Evolutionary conservation across 1,140 invertebrate genomes (phyloP).

Genomic region (Drosophila seguyi): DNA sequence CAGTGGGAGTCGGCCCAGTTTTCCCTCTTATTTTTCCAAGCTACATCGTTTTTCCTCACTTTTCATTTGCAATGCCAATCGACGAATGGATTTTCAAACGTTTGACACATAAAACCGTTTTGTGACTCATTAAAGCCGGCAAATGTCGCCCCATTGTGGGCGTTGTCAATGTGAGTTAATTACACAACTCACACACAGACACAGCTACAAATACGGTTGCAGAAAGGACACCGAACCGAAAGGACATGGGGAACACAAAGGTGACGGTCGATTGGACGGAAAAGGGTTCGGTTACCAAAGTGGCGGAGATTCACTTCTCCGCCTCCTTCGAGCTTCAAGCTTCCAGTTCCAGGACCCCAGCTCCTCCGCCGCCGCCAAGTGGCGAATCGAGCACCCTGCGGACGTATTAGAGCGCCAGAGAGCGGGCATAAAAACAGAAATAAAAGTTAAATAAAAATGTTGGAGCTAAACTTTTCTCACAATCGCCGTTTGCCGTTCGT

Average conservation of each 20-base stretch:
- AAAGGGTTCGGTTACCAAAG: conserved; percentile 49
- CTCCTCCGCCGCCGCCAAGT: conserved; percentile 25
- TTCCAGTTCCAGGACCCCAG: conserved; percentile 1
- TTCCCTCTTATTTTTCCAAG: neutral
- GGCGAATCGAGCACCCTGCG: conserved; percentile 54
- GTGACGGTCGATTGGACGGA: conserved; percentile 39
- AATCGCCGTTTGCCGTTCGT: conserved; percentile 34
- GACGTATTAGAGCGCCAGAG: conserved; percentile 62
- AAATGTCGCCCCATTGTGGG: conserved; percentile 43
- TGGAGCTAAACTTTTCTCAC: conserved; percentile 58
- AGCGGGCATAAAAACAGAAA: conserved; percentile 64
- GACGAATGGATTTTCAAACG: conserved; percentile 71
- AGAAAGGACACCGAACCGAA: conserved; percentile 21
- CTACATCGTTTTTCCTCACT: conserved; percentile 21
- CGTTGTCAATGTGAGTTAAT: conserved; percentile 64
- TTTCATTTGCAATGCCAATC: conserved; percentile 36
- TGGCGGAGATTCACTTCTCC: neutral
- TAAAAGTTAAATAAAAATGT: conserved; percentile 79
- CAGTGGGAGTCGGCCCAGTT: conserved; percentile 1
- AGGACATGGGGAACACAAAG: conserved; percentile 34
- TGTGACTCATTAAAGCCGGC: conserved; percentile 71
- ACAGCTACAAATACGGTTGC: neutral
- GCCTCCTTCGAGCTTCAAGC: neutral
- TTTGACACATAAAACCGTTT: conserved; percentile 81
- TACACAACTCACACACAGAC: conserved; percentile 37